Evolutionary conservation across 2,888 invertebrate species (phyloP), one percentile per base, ranked within the genome.

Genomic region (Aproaerema taeniolella): DNA sequence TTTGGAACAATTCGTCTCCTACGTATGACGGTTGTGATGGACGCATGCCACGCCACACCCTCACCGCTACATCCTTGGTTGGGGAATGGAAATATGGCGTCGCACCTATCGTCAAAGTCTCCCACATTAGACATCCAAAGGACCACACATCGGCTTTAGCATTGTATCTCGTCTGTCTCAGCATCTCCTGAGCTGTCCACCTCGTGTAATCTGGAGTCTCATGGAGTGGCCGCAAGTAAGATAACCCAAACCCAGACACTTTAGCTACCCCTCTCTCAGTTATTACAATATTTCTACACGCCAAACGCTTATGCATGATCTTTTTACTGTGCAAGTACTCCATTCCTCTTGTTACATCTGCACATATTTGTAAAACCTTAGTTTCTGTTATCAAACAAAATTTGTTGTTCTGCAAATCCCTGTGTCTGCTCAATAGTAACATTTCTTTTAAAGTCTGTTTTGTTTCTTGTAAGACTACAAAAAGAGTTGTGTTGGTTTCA

Each of bases 111-210:
- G 93, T 90, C 51, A 93, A 88, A 44, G 93, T 91, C 73, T 96
- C 96, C 95, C 95, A 96, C 45, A 95, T 78, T 8, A 95, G 67
- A 43, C 94, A 91, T 0, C 93, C 95, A 68, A 91, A 95, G 0
- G 95, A 92, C 95, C 95, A 96, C 3, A 94, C 89, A 59, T 95
- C 94, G 39, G 93, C 92, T 57, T 93, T 91, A 2, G 87, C 78
- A n/a, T 91, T 90, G 51, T 89, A 91, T 34, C 91, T 89, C 36
- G 90, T 91, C 54, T 91, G 90, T 17, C 90, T 89, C 47, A 95
- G 82, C 56, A 92, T 91, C 70, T 96, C 96, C 14, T 92, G 90
- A 0, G 95, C 91, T 5, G 91, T 91, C 95, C 95, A 95, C 30
- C 95, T 82, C 0, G 91, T 90, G 52, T 92, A 91, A 59, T 95